phyloP scores from a whole-genome alignment of 2,888 invertebrate species.

The Agelastica alni region DNA sequence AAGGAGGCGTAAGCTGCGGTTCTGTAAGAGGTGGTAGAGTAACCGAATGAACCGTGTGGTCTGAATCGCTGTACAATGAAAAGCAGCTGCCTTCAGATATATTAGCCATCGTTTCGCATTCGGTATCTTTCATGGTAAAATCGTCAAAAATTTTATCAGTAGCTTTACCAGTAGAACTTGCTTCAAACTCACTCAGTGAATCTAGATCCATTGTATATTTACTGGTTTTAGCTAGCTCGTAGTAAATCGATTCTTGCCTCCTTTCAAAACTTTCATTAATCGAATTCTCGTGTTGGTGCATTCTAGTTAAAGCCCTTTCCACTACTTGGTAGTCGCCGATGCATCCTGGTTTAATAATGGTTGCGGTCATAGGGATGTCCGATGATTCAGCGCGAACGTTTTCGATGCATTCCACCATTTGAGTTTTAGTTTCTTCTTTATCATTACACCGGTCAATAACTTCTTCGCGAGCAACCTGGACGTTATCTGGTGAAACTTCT shows the following conservation, averaged over 20 bases:
- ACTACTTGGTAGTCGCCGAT: not conserved
- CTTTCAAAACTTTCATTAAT: not conserved
- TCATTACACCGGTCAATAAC: not conserved
- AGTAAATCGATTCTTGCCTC: not conserved
- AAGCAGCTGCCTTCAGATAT: not conserved
- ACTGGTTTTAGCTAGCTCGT: not conserved
- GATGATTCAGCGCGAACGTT: not conserved
- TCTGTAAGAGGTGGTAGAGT: not conserved
- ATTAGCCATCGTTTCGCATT: not conserved
- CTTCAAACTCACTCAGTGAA: not conserved
- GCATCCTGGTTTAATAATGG: not conserved
- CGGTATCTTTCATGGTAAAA: not conserved
- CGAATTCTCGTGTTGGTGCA: slow-evolving; percentile 1
- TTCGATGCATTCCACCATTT: not conserved
- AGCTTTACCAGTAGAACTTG: not conserved
- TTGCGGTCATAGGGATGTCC: not conserved
- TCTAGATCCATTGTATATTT: too few relatives aligned
- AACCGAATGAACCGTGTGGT: not conserved
- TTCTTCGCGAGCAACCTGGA: not conserved
- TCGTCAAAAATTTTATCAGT: not conserved
- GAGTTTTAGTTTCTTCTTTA: not conserved
- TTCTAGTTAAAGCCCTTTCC: not conserved
- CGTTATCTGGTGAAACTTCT: slow-evolving; percentile 1
- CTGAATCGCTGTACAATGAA: not conserved
- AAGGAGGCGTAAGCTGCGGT: too few relatives aligned